Evolutionary conservation across 2,113 vertebrate species (phyloP), one percentile per base, ranked within the genome.

Genomic region (Percopsis transmontana): DNA sequence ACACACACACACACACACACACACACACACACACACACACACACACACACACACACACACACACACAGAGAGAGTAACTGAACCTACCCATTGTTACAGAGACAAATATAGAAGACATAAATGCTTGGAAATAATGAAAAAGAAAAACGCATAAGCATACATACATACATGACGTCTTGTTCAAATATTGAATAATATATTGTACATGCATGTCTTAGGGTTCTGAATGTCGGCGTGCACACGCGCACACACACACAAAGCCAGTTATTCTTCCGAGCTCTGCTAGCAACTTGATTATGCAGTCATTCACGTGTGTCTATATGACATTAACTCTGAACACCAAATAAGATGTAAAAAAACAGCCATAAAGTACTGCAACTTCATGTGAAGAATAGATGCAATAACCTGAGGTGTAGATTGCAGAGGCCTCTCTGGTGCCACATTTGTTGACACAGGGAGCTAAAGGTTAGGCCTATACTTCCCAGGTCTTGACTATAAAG

Each of bases 171-270:
- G 1, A 15, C 4, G 12, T 18, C 48, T 18, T 2, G 11, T 19
- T 52, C 7, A 33, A 33, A 33, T 33, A 7, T 33, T 33, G 5
- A 41, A 7, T 16, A 45, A 12, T 16, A 41, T 12, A 41, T 41
- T 41, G 5, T 7, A 2, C 55, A 58, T 11, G 12, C 55, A 39
- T 24, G 27, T 33, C 27, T 33, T 33, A 3, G 7, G 27, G 27
- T 33, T 33, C 45, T n/a, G 45, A 16, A 16, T 18, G 18, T 16
- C n/a, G n/a, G 18, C 53, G 27, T 24, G 27, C 53, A 38, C 53
- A 33, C 53, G 16, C 53, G 27, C 53, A 55, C 5, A 56, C 53
- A 56, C 53, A 58, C 61, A 65, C 38, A 57, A 27, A 40, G 2
- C 44, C 15, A 18, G 16, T 18, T 9, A 18, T 16, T 41, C 13